These are phyloP conservation scores for Dendrophyllia cribrosa DNA, from an alignment of 64 coral and sea anemone species.

Conservation along the genomic window DNA sequence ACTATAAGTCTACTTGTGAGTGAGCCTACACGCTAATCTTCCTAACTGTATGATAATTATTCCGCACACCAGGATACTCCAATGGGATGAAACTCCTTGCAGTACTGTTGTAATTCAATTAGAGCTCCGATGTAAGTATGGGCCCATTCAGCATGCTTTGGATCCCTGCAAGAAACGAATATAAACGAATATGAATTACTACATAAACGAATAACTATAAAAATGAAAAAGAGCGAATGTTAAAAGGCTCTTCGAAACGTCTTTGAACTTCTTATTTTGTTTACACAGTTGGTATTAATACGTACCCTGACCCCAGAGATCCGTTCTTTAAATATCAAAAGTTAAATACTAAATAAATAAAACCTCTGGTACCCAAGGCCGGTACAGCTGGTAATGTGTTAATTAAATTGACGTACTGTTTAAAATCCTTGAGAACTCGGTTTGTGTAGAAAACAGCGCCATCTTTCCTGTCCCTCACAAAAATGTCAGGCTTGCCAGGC, in stretches of 20 bases:
- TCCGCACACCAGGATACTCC: slow-evolving; percentile 46
- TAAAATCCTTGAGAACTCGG: slow-evolving; percentile 81
- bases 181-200: background rate
- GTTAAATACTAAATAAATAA: too few species aligned
- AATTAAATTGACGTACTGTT: slow-evolving; percentile 56
- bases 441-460: slow-evolving; percentile 77
- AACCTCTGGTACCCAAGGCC: too few species aligned
- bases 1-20: background rate
- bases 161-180: slow-evolving; percentile 28
- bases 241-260: too few species aligned
- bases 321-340: too few species aligned
- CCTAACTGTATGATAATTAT: background rate
- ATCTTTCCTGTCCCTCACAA: slow-evolving; percentile 73
- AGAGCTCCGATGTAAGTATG: slow-evolving; percentile 41
- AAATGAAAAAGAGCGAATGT: background rate
- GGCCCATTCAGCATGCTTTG: slow-evolving; percentile 50
- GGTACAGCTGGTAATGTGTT: too few species aligned
- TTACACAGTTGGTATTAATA: too few species aligned
- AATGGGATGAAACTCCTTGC: slow-evolving; percentile 42
- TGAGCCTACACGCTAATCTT: background rate
- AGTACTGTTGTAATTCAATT: slow-evolving; percentile 46
- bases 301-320: too few species aligned
- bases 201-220: too few species aligned
- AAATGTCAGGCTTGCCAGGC: slow-evolving; percentile 61
- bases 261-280: too few species aligned